Percentiles rank a stretch among this genome's conserved stretches.
Conservation (phyloP, 2,113 vertebrate species). For the Pterocles orientalis region DNA sequence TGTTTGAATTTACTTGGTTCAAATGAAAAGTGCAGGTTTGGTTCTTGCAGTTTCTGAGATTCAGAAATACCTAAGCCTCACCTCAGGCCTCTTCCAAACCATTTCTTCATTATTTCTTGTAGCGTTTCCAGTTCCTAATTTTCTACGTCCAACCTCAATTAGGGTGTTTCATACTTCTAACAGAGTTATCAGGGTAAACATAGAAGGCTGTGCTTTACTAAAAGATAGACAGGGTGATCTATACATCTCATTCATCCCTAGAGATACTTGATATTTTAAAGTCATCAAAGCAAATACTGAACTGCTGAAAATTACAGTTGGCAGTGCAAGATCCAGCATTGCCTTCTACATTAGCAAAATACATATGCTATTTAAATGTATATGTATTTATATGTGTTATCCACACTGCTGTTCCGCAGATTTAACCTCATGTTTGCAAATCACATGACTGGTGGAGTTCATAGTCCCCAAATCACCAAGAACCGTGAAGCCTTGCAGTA, state of each 20-base stretch:
- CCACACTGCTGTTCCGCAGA: accelerated
- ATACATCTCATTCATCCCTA: accelerated
- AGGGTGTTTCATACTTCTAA: neutral
- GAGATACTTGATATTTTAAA: neutral
- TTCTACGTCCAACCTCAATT: neutral
- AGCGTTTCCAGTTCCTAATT: neutral
- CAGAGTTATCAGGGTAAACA: neutral
- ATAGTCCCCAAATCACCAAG: neutral
- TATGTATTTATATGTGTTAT: neutral
- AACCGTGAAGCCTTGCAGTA: neutral
- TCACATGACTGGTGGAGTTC: neutral
- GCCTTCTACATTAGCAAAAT: neutral
- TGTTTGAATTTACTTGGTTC: neutral
- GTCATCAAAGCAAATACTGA: neutral
- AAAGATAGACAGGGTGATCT: neutral
- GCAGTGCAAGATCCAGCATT: neutral
- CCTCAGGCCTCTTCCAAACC: neutral
- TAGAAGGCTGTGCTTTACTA: neutral
- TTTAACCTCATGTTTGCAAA: neutral
- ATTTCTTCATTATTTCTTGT: neutral
- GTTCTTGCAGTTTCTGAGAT: neutral
- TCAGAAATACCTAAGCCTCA: neutral
- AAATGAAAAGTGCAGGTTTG: neutral
- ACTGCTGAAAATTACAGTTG: neutral
- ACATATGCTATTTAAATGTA: neutral